These are phyloP conservation scores for Sphaeramia orbicularis DNA, from an alignment of 2,797 vertebrate genomes.

Conservation along the genomic window DNA sequence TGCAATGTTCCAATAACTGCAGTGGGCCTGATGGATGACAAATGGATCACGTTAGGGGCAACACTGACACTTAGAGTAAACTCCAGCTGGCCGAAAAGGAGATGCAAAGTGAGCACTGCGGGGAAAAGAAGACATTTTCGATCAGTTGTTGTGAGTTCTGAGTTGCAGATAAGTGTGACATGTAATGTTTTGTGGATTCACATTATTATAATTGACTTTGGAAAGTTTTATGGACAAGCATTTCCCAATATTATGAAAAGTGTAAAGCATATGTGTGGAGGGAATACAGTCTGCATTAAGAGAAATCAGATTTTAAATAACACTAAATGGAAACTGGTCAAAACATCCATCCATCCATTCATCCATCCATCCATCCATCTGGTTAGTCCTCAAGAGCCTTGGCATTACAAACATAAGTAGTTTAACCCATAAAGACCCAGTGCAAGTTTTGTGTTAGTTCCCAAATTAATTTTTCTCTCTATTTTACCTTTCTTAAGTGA, in stretches of 20 bases:
- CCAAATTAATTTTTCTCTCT: too few relatives aligned
- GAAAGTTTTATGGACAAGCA: constrained; percentile 19
- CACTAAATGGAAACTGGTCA: constrained; percentile 6
- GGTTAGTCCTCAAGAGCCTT: too few relatives aligned
- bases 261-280: constrained; percentile 32
- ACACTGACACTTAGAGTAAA: constrained; percentile 64
- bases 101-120: constrained; percentile 60
- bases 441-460: too few relatives aligned
- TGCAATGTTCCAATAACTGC: constrained; percentile 76
- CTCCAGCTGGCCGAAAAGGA: constrained; percentile 67
- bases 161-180: constrained; percentile 51
- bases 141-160: constrained; percentile 53
- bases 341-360: not conserved
- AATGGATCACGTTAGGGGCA: constrained; percentile 63
- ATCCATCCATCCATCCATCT: too few relatives aligned
- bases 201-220: constrained; percentile 29
- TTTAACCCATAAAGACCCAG: too few relatives aligned
- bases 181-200: constrained; percentile 40
- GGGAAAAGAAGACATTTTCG: constrained; percentile 63
- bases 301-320: constrained; percentile 8
- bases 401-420: too few relatives aligned
- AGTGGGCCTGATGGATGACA: constrained; percentile 69
- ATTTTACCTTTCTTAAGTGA: too few relatives aligned
- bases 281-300: constrained; percentile 25
- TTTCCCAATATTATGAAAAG: not conserved